phyloP scores from a whole-genome alignment of 2,113 vertebrate genomes.

The Campylomormyrus tamandua region DNA sequence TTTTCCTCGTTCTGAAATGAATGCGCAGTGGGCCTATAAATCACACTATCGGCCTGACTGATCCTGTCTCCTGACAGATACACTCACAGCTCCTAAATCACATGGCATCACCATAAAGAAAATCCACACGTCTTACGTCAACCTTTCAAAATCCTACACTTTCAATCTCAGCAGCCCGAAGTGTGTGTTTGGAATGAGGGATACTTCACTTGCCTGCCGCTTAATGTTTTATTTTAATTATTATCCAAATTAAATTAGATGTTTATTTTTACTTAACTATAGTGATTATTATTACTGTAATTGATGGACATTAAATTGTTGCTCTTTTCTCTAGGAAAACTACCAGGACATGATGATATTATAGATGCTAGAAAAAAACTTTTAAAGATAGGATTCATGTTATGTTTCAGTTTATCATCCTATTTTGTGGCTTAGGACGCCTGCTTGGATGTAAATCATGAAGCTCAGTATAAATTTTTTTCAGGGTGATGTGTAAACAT shows the following conservation, averaged over 20 bases:
- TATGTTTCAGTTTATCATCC: not conserved
- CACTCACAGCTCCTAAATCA: slow-evolving; percentile 21
- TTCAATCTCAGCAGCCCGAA: not conserved
- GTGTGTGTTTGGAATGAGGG: not conserved
- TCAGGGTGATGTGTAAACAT: not conserved
- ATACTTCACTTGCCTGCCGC: not conserved
- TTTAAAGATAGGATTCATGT: not conserved
- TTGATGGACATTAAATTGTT: not conserved
- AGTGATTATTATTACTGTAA: not conserved
- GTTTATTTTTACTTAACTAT: not conserved
- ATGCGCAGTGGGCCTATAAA: slow-evolving; percentile 20
- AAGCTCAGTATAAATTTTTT: not conserved
- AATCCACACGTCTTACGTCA: not conserved
- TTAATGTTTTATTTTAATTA: not conserved
- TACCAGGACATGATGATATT: not conserved
- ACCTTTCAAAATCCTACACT: not conserved
- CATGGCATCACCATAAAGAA: slow-evolving; percentile 10
- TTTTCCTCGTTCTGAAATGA: slow-evolving; percentile 20
- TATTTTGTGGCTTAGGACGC: not conserved
- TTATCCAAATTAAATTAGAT: not conserved
- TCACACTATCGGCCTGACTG: slow-evolving; percentile 22
- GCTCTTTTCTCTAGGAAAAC: not conserved
- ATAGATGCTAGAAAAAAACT: not conserved
- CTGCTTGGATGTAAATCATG: not conserved
- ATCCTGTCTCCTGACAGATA: slow-evolving; percentile 21